A percentile compares a stretch with the other conserved stretches of the same genome.
Evolutionary conservation across 53 echinoderm and acorn worm genomes (phyloP).

Genomic region (Arbacia lixula): DNA sequence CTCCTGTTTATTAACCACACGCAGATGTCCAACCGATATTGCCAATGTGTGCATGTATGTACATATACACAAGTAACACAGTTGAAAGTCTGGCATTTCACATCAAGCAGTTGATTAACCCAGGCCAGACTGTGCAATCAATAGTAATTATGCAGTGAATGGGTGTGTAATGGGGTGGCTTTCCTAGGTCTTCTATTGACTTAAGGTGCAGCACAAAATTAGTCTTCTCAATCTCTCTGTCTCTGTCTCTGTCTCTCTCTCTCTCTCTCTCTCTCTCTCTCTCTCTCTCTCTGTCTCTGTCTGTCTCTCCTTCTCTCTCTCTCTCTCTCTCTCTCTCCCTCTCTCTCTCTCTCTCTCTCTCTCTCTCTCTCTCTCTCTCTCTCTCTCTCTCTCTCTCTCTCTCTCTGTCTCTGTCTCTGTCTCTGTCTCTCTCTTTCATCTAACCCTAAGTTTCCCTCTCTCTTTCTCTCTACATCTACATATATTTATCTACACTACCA

Average conservation of each 20-base stretch:
- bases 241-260: no score
- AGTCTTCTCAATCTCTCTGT: not conserved
- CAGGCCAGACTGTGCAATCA: constrained; percentile 17
- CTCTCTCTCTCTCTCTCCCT: not conserved
- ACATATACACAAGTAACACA: no score
- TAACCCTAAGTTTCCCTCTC: no score
- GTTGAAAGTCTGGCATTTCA: no score
- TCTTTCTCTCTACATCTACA: no score
- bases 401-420: not conserved
- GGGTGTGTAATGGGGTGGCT: not conserved
- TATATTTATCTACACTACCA: no score
- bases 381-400: not conserved
- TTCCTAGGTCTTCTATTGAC: constrained; percentile 28
- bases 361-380: not conserved
- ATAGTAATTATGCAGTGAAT: constrained; percentile 45
- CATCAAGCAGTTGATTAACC: constrained; percentile 18
- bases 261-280: not conserved
- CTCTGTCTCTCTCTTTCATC: no score
- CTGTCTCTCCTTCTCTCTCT: not conserved
- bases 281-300: constrained; percentile 14
- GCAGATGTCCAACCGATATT: no score
- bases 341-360: not conserved
- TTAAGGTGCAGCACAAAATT: constrained; percentile 4
- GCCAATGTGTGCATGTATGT: no score
- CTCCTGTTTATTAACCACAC: no score